Evolutionary conservation across 2,888 invertebrate species (phyloP).

Genomic region (Campoplex capitator): DNA sequence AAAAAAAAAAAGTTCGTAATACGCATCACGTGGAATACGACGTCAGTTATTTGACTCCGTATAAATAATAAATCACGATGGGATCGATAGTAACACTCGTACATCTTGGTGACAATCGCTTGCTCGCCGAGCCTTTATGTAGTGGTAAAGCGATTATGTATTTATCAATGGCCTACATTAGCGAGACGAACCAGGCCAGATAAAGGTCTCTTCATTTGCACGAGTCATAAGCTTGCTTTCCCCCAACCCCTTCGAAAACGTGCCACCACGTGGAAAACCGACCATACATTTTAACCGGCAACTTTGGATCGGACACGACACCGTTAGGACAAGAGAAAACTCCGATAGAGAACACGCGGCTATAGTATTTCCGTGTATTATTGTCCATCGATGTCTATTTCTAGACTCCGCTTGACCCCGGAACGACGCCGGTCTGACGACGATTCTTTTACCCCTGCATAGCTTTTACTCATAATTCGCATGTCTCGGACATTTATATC

Average conservation of each 20-base stretch:
- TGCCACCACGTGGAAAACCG: conserved; percentile 27
- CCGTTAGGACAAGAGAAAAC: conserved; percentile 39
- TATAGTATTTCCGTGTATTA: conserved; percentile 48
- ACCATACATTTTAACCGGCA: conserved; percentile 36
- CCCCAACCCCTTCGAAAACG: neutral
- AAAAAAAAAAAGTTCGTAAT: neutral
- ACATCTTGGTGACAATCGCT: conserved; percentile 69
- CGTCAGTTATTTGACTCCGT: conserved; percentile 67
- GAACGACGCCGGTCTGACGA: conserved; percentile 61
- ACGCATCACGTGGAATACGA: neutral
- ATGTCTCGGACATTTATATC: conserved; percentile 57
- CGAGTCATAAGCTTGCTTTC: conserved; percentile 13
- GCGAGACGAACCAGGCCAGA: conserved; percentile 62
- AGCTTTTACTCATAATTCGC: conserved; percentile 25
- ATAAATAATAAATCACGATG: conserved; percentile 79
- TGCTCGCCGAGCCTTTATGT: conserved; percentile 22
- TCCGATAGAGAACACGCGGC: neutral
- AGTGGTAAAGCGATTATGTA: conserved; percentile 69
- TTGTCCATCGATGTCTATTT: conserved; percentile 64
- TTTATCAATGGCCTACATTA: conserved; percentile 74
- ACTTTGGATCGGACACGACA: conserved; percentile 36
- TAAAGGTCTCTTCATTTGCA: conserved; percentile 47
- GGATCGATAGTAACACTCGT: conserved; percentile 79
- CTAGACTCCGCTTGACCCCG: conserved; percentile 61
- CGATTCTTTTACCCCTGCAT: conserved; percentile 23